Evolutionary conservation across 2,888 invertebrate genomes (phyloP), one percentile per base, ranked within the genome.

Genomic region (Cataglyphis altisquamis): DNA sequence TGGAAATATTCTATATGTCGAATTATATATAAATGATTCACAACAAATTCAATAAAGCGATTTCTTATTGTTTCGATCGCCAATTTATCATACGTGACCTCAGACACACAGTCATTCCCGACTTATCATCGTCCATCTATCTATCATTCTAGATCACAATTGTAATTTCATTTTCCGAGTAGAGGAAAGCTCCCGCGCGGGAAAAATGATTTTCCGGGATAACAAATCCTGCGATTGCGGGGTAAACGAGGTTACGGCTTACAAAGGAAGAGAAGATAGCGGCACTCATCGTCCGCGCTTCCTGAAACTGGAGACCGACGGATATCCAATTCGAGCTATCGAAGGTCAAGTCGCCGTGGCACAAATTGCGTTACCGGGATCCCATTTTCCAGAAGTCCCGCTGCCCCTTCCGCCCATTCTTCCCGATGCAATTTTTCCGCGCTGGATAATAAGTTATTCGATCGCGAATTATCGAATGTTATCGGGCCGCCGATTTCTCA

Each of bases 261-360:
- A 89, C 88, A 85, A 89, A 86, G 88, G 82, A 78, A 82, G 67
- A 60, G 60, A 39, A 82, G 67, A 68, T 12, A 64, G 70, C 70
- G 70, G 67, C 67, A 45, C 62, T 66, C 66, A 78, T 78, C 39
- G 80, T 60, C 32, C 25, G 83, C 62, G 55, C 68, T 52, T 70
- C 67, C 39, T 72, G 84, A 78, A 89, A 85, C 90, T 83, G 68
- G 84, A 89, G 89, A 90, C 85, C 90, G 88, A 90, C 85, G 90
- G 88, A 90, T 90, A 90, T 87, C 90, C 90, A 90, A 90, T 80
- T 88, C 86, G 87, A 86, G 90, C 87, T 90, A 89, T 88, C 90
- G 90, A 90, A 90, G 90, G 90, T 90, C 90, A 90, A 89, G 90
- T 87, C 88, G 88, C 90, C 91, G 87, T 81, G 78, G 87, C 87